These are phyloP conservation scores for Sitta europaea DNA, from an alignment of 2,113 vertebrate species.

Conservation along the genomic window DNA sequence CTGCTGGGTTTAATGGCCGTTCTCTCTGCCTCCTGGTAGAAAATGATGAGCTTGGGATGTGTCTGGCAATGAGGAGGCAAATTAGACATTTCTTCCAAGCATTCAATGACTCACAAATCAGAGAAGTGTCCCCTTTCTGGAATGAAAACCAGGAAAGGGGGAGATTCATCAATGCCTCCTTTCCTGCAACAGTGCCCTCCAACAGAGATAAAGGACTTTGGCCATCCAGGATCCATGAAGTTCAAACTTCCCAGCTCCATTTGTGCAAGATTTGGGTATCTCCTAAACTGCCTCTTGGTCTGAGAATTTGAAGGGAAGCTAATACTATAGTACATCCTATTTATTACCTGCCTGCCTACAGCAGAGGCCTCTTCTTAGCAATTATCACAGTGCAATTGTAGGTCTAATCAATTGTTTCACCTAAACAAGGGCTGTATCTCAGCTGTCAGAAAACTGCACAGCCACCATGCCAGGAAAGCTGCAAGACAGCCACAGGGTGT, in stretches of 20 bases:
- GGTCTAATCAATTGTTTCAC: background rate
- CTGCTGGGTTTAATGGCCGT: background rate
- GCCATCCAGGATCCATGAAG: background rate
- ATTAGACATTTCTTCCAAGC: conserved; percentile 9
- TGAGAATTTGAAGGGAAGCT: background rate
- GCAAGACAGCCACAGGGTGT: background rate
- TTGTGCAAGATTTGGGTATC: background rate
- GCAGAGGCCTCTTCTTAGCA: background rate
- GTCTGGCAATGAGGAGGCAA: background rate
- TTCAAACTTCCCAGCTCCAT: background rate
- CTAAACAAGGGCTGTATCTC: background rate
- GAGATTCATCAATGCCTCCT: background rate
- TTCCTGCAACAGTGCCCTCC: background rate
- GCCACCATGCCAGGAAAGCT: background rate
- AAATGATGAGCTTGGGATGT: conserved; percentile 18
- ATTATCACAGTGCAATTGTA: background rate
- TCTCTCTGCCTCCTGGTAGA: background rate
- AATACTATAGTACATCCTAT: accelerated
- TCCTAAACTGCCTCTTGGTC: background rate
- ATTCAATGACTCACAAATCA: background rate
- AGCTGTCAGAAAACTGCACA: background rate
- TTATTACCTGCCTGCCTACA: background rate
- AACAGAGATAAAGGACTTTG: background rate
- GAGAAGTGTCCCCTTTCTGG: background rate
- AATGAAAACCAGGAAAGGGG: background rate